Percentiles rank a stretch among this genome's conserved stretches.
These are phyloP conservation scores for Hexactinellida sp. DNA, from an alignment of 37 sponge, comb jelly and placozoan species.

Conservation along the genomic window DNA sequence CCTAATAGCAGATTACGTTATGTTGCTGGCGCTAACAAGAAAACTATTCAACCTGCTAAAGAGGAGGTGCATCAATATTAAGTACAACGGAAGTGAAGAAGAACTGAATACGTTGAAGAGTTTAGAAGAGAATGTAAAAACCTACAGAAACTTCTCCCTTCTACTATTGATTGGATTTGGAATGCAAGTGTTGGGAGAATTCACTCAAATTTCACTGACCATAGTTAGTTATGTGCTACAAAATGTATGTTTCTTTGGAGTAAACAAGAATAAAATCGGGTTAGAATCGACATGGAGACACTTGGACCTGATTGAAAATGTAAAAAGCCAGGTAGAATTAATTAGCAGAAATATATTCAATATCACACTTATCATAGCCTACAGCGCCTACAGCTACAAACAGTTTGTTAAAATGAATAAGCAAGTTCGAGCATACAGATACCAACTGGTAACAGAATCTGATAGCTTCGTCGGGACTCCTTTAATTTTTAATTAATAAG, in stretches of 20 bases:
- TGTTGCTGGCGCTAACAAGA: not conserved
- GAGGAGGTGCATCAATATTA: not conserved
- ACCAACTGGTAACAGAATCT: not conserved
- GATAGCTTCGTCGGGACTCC: no score
- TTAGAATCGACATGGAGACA: no score
- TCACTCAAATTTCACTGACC: no score
- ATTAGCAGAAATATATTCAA: not conserved
- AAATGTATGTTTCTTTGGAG: not conserved
- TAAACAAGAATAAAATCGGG: no score
- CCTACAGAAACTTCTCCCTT: not conserved
- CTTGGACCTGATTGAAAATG: no score
- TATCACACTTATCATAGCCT: not conserved
- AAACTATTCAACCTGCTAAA: not conserved
- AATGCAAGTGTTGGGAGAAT: not conserved
- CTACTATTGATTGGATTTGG: not conserved
- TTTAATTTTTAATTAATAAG: no score
- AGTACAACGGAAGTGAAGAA: not conserved
- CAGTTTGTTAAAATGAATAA: not conserved
- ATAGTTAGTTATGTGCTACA: not conserved
- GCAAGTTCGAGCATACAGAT: not conserved
- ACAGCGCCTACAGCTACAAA: not conserved
- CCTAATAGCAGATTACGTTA: not conserved
- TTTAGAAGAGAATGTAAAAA: not conserved
- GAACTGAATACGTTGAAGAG: not conserved
- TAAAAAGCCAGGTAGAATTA: not conserved